Evolutionary conservation across 2,113 vertebrate genomes (phyloP).

Genomic region (Oryzias melastigma): DNA sequence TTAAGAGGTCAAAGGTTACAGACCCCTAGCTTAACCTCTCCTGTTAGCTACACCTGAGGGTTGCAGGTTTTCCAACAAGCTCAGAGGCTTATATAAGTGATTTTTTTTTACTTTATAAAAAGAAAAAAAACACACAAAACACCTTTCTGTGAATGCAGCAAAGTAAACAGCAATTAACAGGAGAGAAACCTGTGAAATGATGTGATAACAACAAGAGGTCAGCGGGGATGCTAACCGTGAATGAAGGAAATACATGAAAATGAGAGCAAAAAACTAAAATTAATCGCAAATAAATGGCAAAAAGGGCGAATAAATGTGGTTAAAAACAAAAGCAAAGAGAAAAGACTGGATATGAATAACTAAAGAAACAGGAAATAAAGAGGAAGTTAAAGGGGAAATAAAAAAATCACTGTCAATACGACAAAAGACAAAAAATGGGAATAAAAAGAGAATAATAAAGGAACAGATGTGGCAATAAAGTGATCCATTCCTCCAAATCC

Average conservation of each 20-base stretch:
- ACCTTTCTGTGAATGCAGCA: background rate
- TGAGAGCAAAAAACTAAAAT: background rate
- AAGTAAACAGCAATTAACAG: background rate
- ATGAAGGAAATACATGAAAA: conserved; percentile 3
- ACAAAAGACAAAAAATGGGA: too few species aligned
- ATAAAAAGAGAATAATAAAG: too few species aligned
- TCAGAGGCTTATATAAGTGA: background rate
- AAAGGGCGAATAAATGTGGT: background rate
- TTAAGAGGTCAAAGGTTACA: too few species aligned
- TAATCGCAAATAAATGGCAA: background rate
- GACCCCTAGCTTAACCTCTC: too few species aligned
- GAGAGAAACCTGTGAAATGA: background rate
- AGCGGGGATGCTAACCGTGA: background rate
- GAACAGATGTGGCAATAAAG: too few species aligned
- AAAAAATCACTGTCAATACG: too few species aligned
- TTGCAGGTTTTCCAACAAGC: background rate
- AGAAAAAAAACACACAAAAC: background rate
- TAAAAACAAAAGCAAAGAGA: background rate
- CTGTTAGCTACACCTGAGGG: too few species aligned
- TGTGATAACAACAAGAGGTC: background rate
- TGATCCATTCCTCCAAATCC: background rate
- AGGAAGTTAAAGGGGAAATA: background rate
- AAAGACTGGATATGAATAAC: background rate
- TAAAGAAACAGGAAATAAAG: background rate
- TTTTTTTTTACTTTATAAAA: background rate